Base-by-base conservation (phyloP, 2,797 vertebrate species). In the Triplophysa bombifrons region DNA sequence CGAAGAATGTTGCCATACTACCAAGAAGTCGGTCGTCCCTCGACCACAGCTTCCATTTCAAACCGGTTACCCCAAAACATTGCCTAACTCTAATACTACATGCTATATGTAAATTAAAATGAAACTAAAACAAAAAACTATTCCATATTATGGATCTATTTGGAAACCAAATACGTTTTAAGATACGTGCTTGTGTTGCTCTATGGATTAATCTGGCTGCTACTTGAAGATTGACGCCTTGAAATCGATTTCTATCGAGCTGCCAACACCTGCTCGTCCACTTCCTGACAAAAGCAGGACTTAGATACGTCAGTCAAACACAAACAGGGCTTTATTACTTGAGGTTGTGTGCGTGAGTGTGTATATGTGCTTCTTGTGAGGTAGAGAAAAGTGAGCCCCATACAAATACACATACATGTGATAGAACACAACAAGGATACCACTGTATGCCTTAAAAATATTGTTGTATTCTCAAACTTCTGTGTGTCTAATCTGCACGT, bases 231-330 rank as follows among this genome's bases (percentile, higher is more conserved):
- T 55, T 72, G 46, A 79, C 30, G 61, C 34, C 50, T 80, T 25
- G 25, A 80, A 80, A 80, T 80, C 22, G 61, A 80, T 80, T 80
- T 73, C 38, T 71, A 30, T 70, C 48, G 50, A 80, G 77, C 51
- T 74, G 75, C 71, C 76, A 82, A 78, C 72, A 64, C 34, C 71
- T 74, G 56, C 55, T 44, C 64, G 53, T 73, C 76, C 53, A 16
- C 68, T 66, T 82, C 69, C 76, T 82, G 75, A 78, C 76, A 82
- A 69, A 66, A 74, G 34, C 48, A 22, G 30, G 46, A 46, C 70
- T 78, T 82, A 67, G 61, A 72, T 19, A 48, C 20, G 81, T 69
- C 81, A 82, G 66, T 78, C 76, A 78, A 46, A 22, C 16, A 7
- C 46, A 55, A 69, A 69, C 22, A 74, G 75, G 30, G 55, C 55